Percentiles rank a stretch among this genome's conserved stretches.
These are phyloP conservation scores for Archilochus colubris DNA, from an alignment of 2,113 vertebrate genomes.

Conservation along the genomic window DNA sequence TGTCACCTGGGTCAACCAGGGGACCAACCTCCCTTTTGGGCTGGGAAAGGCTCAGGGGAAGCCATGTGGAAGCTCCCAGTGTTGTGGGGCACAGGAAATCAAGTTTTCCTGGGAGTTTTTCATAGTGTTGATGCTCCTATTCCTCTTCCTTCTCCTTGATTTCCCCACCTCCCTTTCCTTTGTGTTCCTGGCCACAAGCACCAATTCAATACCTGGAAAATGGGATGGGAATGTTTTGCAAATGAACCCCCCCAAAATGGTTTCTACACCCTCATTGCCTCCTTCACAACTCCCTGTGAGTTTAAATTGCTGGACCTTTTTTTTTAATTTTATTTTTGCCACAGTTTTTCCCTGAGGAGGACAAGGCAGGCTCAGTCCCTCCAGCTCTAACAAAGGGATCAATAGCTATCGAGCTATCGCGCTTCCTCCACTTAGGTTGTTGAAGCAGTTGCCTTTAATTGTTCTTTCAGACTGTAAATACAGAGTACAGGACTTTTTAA, in stretches of 20 bases:
- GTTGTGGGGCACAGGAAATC: rapidly evolving
- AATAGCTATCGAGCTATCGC: background rate
- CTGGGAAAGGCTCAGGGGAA: background rate
- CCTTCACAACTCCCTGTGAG: background rate
- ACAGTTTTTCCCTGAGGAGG: background rate
- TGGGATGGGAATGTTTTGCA: too few species aligned
- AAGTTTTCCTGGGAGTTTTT: background rate
- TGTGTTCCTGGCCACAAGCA: background rate
- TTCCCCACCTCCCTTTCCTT: background rate
- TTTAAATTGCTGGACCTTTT: background rate
- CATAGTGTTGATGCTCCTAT: background rate
- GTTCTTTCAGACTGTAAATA: constrained; percentile 16
- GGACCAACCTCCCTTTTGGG: rapidly evolving
- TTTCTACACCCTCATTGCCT: background rate
- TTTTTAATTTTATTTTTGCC: background rate
- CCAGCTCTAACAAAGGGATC: background rate
- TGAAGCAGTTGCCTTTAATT: constrained; percentile 6
- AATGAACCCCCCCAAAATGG: background rate
- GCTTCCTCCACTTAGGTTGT: background rate
- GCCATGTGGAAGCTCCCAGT: too few species aligned
- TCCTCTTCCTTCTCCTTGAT: background rate
- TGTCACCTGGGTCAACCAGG: rapidly evolving
- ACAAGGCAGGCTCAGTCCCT: too few species aligned
- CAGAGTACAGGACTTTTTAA: rapidly evolving
- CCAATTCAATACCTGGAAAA: background rate